phyloP scores from a whole-genome alignment of 2,113 vertebrate species.

The Physeter macrocephalus region DNA sequence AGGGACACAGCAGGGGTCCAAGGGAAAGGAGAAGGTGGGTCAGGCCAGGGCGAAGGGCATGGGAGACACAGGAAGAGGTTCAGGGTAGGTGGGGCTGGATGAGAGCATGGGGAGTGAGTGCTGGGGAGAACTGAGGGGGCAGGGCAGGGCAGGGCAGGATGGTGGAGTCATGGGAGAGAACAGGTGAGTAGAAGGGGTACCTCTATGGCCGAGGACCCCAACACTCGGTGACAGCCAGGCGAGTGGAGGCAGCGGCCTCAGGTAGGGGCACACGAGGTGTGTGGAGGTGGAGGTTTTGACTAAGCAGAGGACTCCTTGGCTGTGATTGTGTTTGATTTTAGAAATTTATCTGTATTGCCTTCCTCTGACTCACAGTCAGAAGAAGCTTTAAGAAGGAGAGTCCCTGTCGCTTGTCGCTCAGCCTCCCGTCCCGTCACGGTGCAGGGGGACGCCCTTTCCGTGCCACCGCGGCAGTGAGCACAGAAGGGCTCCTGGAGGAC shows the following conservation, averaged over 20 bases:
- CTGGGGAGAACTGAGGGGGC: not conserved
- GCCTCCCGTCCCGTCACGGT: not conserved
- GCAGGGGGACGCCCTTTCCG: rapidly evolving
- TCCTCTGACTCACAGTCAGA: not conserved
- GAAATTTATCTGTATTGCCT: not conserved
- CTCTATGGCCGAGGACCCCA: not conserved
- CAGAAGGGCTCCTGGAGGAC: not conserved
- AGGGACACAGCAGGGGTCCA: rapidly evolving
- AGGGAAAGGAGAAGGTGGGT: not conserved
- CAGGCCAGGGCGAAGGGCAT: too few species aligned
- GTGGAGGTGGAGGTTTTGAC: not conserved
- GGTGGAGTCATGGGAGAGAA: not conserved
- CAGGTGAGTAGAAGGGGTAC: not conserved
- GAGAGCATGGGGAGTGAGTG: too few species aligned
- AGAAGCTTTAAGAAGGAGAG: not conserved
- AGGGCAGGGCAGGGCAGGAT: too few species aligned
- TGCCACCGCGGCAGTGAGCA: not conserved
- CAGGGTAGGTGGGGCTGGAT: too few species aligned
- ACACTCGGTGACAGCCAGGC: not conserved
- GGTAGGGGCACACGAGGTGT: too few species aligned
- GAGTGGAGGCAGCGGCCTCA: not conserved
- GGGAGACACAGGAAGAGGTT: not conserved
- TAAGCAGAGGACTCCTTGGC: not conserved
- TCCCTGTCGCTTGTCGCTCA: rapidly evolving
- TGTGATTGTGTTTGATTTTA: not conserved